Evolutionary conservation across 92 coral and sea anemone genomes (phyloP).

Genomic region (Epizoanthus ramosus): DNA sequence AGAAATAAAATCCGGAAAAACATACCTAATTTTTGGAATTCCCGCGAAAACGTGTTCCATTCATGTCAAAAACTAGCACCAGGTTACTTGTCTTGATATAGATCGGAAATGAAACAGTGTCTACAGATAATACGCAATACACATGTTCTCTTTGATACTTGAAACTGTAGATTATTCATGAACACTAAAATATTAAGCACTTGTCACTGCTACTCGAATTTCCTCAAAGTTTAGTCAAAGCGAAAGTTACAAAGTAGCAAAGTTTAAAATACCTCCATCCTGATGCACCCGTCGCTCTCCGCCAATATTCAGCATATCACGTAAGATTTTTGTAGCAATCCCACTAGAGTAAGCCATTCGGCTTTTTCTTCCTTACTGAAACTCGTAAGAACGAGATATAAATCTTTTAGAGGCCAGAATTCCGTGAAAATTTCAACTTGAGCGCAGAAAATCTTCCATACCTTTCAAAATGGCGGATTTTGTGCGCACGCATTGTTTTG

Average conservation of each 20-base stretch:
- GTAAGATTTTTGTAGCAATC: constrained; percentile 81
- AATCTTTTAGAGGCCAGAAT: neutral
- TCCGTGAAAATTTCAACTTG: neutral
- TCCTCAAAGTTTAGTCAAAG: constrained; percentile 42
- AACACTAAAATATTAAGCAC: neutral
- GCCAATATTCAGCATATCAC: constrained; percentile 83
- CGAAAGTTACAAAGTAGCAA: constrained; percentile 6
- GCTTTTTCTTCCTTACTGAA: neutral
- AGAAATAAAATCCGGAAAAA: neutral
- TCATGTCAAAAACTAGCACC: too few species aligned
- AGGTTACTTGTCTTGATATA: too few species aligned
- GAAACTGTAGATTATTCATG: neutral
- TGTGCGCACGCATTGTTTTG: constrained; percentile 29
- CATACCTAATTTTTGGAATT: constrained; percentile 17
- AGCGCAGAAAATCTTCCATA: neutral
- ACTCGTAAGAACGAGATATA: constrained; percentile 22
- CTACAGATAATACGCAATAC: too few species aligned
- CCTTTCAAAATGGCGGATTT: constrained; percentile 20
- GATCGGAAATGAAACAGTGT: too few species aligned
- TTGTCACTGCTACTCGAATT: neutral
- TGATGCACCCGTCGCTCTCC: constrained; percentile 44
- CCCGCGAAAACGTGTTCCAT: constrained; percentile 33
- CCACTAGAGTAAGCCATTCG: constrained; percentile 59
- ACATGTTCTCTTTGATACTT: neutral
- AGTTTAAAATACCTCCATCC: constrained; percentile 33